Evolutionary conservation across 2,113 vertebrate genomes (phyloP), one percentile per base, ranked within the genome.

Genomic region (Epinephelus fuscoguttatus): DNA sequence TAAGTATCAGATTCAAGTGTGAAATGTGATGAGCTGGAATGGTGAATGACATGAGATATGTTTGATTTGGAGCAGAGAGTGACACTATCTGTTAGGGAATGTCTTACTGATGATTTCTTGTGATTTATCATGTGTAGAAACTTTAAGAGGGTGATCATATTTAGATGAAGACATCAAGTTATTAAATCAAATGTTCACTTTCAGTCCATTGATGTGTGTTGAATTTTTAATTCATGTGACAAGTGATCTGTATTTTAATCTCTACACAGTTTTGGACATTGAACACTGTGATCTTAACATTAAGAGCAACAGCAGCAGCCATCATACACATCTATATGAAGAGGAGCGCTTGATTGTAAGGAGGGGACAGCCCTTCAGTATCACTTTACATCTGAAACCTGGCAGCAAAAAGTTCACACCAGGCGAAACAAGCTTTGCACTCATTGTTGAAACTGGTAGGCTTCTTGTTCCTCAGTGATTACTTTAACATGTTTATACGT

Each of bases 301-400:
- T 7, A 91, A 94, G 57, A 78, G 17, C 79, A 99, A 99, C 3
- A 95, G 92, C 62, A 85, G 0, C 6, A 93, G 92, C 70, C 97
- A 98, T 90, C 89, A 94, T 27, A 97, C 97, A 0, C 88, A 91
- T 0, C 94, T 87, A 53, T 92, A 88, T 78, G 92, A 94, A 66
- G 64, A 56, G 42, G 17, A 90, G 50, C 89, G 75, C 67, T 93
- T 99, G 91, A 92, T 98, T 11, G 87, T 98, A 18, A 92, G 97
- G 21, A 92, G 97, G 14, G 97, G 97, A 0, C 96, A 97, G 89
- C 89, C 94, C 78, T 98, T 98, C 84, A 47, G 8, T n/a, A 45
- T 98, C 84, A 94, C 89, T 0, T 91, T 98, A 75, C 74, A 81
- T 75, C 96, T 98, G 53, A 86, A 84, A 0, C 81, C 94, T 13